Evolutionary conservation across 1,140 invertebrate genomes (phyloP), one percentile per base, ranked within the genome.

Genomic region (Brachionus sp.): DNA sequence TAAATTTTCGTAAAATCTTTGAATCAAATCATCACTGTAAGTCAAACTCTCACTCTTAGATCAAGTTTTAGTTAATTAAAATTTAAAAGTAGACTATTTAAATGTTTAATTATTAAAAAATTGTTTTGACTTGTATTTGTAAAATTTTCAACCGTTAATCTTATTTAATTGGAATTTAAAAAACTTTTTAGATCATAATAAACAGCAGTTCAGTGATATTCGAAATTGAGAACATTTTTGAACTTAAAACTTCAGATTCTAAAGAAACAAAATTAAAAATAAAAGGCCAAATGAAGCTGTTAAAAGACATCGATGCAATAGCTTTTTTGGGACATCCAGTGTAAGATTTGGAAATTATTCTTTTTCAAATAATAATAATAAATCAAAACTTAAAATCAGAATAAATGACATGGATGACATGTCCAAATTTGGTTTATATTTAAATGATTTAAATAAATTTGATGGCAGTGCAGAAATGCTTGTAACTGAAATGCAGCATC

Each of bases 361-460:
- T n/a, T n/a, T n/a, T n/a, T n/a, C n/a, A n/a, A n/a, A n/a, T n/a
- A n/a, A n/a, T n/a, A n/a, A n/a, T n/a, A n/a, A n/a, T n/a, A n/a
- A n/a, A n/a, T n/a, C 37, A 77, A 66, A 78, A 12, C 64, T 85
- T 84, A 86, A n/a, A n/a, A 87, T 5, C 87, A 95, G 94, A 77
- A 92, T 96, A 39, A 94, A 94, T 85, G 93, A 93, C 86, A 89
- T 95, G 16, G 92, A 94, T 77, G 94, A 95, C 85, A 89, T 96
- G 44, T 90, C 92, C 6, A 92, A 92, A 83, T 92, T 93, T 85
- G 93, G 93, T 3, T 86, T 95, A 0, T 95, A 92, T 87, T 86
- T 96, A 13, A 94, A 94, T 84, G 94, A 95, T 87, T 90, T 96
- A 25, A 95, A 95, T 88, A 92, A 93, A 1, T 94, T 95, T 86